Evolutionary conservation across 1,140 invertebrate species (phyloP).

Genomic region (Drosophila suzukii): DNA sequence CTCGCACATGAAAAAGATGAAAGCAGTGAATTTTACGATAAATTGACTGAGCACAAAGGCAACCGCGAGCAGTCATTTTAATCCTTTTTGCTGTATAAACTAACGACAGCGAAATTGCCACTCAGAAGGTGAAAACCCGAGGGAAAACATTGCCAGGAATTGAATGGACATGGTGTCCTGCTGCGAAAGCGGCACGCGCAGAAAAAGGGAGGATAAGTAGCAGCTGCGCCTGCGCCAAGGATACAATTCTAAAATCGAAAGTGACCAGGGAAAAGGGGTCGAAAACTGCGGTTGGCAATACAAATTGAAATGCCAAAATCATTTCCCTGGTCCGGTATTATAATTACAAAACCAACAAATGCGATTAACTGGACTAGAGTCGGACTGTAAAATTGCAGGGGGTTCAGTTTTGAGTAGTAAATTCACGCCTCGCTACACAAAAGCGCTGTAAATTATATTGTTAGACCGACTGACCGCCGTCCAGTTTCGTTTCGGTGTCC

Average conservation of each 20-base stretch:
- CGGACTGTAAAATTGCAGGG: conserved; percentile 2
- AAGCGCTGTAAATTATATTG: conserved; percentile 82
- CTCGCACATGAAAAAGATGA: conserved; percentile 31
- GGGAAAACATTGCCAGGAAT: conserved; percentile 49
- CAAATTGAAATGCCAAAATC: conserved; percentile 78
- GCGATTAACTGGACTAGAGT: conserved; percentile 62
- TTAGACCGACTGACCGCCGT: conserved; percentile 61
- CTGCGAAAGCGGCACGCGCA: conserved; percentile 63
- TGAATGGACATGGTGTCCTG: conserved; percentile 45
- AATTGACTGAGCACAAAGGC: conserved; percentile 66
- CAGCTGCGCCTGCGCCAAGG: conserved; percentile 60
- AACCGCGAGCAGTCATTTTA: conserved; percentile 53
- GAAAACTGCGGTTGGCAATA: conserved; percentile 57
- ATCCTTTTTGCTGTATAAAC: conserved; percentile 59
- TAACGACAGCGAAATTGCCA: conserved; percentile 53
- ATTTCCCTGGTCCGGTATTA: conserved; percentile 57
- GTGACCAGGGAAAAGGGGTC: conserved; percentile 60
- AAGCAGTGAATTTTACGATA: conserved; percentile 65
- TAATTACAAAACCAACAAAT: conserved; percentile 75
- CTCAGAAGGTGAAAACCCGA: conserved; percentile 78
- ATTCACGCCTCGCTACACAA: conserved; percentile 84
- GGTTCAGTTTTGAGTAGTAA: conserved; percentile 48
- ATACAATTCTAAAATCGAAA: conserved; percentile 24
- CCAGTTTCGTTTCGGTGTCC: conserved; percentile 25
- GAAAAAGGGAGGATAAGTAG: background rate